Evolutionary conservation across 1,140 invertebrate genomes (phyloP), one percentile per base, ranked within the genome.

Genomic region (Drosophila hydei): DNA sequence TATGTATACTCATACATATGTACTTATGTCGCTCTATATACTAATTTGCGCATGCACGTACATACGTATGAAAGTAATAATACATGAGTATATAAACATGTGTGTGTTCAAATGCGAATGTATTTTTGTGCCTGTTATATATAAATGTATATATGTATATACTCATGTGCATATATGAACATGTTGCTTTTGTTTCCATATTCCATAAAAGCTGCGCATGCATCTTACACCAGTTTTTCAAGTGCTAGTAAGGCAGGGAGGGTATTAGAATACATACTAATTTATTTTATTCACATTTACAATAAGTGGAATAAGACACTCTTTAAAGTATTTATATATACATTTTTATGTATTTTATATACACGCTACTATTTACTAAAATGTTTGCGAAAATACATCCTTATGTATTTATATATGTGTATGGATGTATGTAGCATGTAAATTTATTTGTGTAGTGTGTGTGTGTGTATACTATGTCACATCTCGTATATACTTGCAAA

Each of bases 181-280:
- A 48, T 43, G 40, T 48, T 50, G 42, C 52, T 71, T 25, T 75
- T 59, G 60, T 40, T 64, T 71, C 67, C 68, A 71, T 50, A 62
- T 71, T 72, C 69, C 61, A 75, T 56, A 67, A 60, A 59, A 16
- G 60, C 50, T 72, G 73, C 73, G 73, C 73, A 75, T 72, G 73
- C 36, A 62, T 75, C 60, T 75, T 72, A 27, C 58, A 74, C 50
- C 33, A 47, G 50, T 51, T 58, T 72, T 72, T 69, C 72, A 75
- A 59, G 72, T 52, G 36, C 36, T 38, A 42, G 42, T 64, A 75
- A 54, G 56, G 16, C 23, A 58, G 14, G 27, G 47, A 51, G 9
- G 9, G 4, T 43, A 42, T 43, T 14, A 43, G 4, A 54, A 36
- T 51, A 51, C 40, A 52, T 61, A 52, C 38, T 23, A 33, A 68